Evolutionary conservation across 2,888 invertebrate genomes (phyloP).

Genomic region (Fragum sueziense): DNA sequence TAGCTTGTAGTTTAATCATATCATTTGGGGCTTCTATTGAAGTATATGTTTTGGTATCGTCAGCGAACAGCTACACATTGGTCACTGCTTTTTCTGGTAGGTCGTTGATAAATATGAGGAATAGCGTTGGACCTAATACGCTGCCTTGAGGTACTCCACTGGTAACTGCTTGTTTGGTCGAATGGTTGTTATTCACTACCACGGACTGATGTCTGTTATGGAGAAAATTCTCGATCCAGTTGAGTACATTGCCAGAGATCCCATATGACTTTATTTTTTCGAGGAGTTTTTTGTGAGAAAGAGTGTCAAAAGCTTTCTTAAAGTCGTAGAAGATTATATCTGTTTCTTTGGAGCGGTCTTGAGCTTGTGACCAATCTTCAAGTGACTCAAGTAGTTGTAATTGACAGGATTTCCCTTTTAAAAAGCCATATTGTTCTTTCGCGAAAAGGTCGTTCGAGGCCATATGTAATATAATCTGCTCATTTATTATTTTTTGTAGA

Average conservation of each 20-base stretch:
- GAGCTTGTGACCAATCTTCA: background rate
- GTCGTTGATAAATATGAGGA: constrained; percentile 19
- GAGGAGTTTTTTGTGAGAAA: background rate
- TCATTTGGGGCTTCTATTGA: background rate
- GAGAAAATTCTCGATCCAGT: background rate
- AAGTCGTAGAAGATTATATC: background rate
- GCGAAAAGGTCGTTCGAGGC: background rate
- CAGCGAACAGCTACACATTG: background rate
- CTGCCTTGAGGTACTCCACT: too few relatives aligned
- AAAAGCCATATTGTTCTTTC: background rate
- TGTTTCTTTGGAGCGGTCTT: background rate
- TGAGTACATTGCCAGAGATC: background rate
- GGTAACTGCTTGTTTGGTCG: too few relatives aligned
- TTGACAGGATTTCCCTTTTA: background rate
- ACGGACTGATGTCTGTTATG: too few relatives aligned
- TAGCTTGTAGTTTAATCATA: background rate
- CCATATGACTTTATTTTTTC: background rate
- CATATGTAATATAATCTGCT: too few relatives aligned
- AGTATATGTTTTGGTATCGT: constrained; percentile 13
- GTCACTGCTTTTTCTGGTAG: background rate
- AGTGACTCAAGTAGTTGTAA: background rate
- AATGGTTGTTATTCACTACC: too few relatives aligned
- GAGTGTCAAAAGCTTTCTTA: background rate
- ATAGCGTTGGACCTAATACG: too few relatives aligned
- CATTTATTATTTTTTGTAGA: too few relatives aligned